phyloP scores from a whole-genome alignment of 2,888 invertebrate genomes.

The Hyles lineata region DNA sequence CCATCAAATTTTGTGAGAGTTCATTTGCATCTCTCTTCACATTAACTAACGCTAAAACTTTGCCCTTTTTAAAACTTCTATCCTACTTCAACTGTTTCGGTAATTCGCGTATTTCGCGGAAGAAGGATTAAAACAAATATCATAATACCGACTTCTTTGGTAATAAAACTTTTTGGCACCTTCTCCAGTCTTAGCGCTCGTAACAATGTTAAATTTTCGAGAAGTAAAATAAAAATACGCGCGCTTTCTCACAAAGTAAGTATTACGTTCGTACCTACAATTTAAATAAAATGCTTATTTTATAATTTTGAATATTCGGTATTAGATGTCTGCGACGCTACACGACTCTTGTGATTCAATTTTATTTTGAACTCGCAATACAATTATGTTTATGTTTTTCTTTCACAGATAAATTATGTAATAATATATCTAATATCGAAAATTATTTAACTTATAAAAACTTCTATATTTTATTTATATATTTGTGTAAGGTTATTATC shows the following conservation, averaged over 20 bases:
- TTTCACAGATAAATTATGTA: too few relatives aligned
- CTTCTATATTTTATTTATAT: too few relatives aligned
- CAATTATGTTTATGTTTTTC: too few relatives aligned
- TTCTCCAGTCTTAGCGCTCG: not conserved
- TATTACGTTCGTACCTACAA: conserved; percentile 8
- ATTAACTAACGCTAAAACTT: conserved; percentile 63
- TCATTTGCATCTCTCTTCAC: conserved; percentile 73
- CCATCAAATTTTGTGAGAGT: conserved; percentile 69
- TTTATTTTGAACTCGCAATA: too few relatives aligned
- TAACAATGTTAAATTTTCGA: conserved; percentile 35
- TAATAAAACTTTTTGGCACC: conserved; percentile 41
- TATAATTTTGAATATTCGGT: not conserved
- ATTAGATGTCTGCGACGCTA: too few relatives aligned
- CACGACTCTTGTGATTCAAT: too few relatives aligned
- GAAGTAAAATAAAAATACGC: conserved; percentile 10
- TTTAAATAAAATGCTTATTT: not conserved
- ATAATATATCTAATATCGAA: too few relatives aligned
- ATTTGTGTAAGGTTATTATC: too few relatives aligned
- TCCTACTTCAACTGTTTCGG: conserved; percentile 43
- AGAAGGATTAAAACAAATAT: conserved; percentile 44
- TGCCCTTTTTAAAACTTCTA: conserved; percentile 47
- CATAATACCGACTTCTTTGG: conserved; percentile 36
- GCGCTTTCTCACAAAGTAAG: conserved; percentile 15
- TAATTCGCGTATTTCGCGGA: conserved; percentile 41
- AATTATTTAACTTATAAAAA: too few relatives aligned